Base-by-base conservation (phyloP, 2,797 vertebrate genomes). In the Eulemur rubriventer region DNA sequence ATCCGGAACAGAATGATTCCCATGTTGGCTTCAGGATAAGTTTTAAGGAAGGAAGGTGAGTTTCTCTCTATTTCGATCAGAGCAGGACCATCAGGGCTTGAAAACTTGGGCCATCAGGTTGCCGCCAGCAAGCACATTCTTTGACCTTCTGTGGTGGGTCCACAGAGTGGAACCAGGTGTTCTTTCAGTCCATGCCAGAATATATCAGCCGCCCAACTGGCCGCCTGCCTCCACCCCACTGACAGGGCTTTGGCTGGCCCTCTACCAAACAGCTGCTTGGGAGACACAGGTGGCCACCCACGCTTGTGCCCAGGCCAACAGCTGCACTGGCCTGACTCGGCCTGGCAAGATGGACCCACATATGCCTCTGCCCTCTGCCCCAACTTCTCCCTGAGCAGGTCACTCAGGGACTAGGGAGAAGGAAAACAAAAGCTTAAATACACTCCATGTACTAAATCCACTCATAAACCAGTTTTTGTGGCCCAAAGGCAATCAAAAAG, bases 71-170 rank as follows among this genome's bases (percentile, higher is more conserved):
- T 89, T 95, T 96, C 46, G 61, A 65, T 84, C 59, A 61, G 30
- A 95, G 50, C 48, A 87, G 52, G 91, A 70, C 70, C 59, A 38
- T 11, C 12, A 35, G 85, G 82, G 75, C 73, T 94, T 89, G 57
- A 86, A 89, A 96, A 91, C 65, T 52, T 63, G 57, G 88, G 48
- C 94, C 80, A 70, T 97, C 57, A 35, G 79, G 89, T 94, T 82
- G 79, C 95, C 22, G 83, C 94, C 91, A 96, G 89, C 41, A 84
- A 97, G 89, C 93, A 93, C 50, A 93, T 96, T 97, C 89, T 94
- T 94, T 97, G 95, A 97, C 96, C 98, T 97, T 97, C 96, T 98
- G 95, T 80, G 97, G 96, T 97, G 48, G 97, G 96, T 98, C 97
- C 72, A 50, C 75, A 92, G 95, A 96, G 93, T 96, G 63, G 87